A percentile compares a stretch with the other conserved stretches of the same genome.
Evolutionary conservation across 2,113 vertebrate genomes (phyloP).

Genomic region (Crotalus viridis): DNA sequence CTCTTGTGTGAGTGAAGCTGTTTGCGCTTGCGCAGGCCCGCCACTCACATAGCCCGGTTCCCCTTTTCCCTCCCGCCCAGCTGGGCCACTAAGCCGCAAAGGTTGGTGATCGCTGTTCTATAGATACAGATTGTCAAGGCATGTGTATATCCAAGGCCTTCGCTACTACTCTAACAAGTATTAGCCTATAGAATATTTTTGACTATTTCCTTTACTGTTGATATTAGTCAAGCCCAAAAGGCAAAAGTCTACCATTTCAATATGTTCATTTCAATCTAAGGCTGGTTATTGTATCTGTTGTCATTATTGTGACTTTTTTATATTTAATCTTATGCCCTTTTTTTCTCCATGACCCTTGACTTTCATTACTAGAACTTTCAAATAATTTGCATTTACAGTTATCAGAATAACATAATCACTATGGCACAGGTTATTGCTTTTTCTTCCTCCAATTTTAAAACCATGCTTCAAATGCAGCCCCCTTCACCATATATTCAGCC

Average conservation of each 20-base stretch:
- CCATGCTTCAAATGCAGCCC: not conserved
- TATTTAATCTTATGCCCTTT: not conserved
- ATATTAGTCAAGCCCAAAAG: not conserved
- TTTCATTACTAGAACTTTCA: not conserved
- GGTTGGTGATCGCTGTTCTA: not conserved
- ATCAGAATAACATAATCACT: not conserved
- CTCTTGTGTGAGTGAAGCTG: too few relatives aligned
- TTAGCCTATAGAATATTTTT: not conserved
- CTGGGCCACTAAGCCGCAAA: too few relatives aligned
- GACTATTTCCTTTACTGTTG: not conserved
- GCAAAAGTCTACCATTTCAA: not conserved
- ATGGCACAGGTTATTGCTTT: not conserved
- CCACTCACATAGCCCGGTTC: too few relatives aligned
- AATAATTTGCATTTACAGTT: not conserved
- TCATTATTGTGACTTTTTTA: not conserved
- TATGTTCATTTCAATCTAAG: not conserved
- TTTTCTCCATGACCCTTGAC: not conserved
- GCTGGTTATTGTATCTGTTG: not conserved
- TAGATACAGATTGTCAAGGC: not conserved
- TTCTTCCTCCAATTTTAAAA: not conserved
- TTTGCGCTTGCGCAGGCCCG: too few relatives aligned
- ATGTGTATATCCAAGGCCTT: not conserved
- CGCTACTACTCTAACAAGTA: not conserved
- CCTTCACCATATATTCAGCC: not conserved
- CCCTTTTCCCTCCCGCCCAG: too few relatives aligned